Evolutionary conservation across 2,888 invertebrate species (phyloP).

Genomic region (Lagria hirta): DNA sequence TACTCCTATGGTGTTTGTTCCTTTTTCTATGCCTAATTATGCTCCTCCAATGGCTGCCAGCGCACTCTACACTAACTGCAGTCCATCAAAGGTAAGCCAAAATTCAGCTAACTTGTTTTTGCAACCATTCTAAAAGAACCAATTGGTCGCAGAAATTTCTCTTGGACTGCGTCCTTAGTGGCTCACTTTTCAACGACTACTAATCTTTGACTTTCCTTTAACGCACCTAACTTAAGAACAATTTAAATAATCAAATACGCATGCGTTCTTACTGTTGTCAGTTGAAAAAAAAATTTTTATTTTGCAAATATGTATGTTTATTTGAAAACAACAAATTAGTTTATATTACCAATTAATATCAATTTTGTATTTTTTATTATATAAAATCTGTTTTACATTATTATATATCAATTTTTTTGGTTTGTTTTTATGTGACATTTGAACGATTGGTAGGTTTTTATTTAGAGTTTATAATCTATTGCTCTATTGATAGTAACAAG

Average conservation of each 20-base stretch:
- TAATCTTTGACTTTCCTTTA: too few species aligned
- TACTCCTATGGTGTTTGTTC: conserved; percentile 57
- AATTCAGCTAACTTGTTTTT: neutral
- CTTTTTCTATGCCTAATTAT: conserved; percentile 54
- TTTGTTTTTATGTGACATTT: too few species aligned
- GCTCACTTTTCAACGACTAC: too few species aligned
- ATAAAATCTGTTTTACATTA: too few species aligned
- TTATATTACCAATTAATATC: too few species aligned
- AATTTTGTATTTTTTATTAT: too few species aligned
- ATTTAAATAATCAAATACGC: conserved; percentile 16
- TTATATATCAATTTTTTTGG: too few species aligned
- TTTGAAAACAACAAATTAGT: too few species aligned
- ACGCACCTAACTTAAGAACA: conserved; percentile 4
- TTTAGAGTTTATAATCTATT: too few species aligned
- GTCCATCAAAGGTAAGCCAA: conserved; percentile 54
- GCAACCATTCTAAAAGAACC: neutral
- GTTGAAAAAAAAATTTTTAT: neutral
- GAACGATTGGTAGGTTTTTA: too few species aligned
- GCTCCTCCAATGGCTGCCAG: conserved; percentile 52
- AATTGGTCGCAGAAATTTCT: conserved; percentile 40
- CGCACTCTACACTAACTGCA: conserved; percentile 51
- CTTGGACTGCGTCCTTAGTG: conserved; percentile 39
- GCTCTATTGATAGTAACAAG: too few species aligned
- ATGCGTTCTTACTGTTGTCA: conserved; percentile 8
- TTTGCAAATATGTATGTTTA: too few species aligned